phyloP scores from a whole-genome alignment of 2,888 invertebrate species.

The Andrena haemorrhoa region DNA sequence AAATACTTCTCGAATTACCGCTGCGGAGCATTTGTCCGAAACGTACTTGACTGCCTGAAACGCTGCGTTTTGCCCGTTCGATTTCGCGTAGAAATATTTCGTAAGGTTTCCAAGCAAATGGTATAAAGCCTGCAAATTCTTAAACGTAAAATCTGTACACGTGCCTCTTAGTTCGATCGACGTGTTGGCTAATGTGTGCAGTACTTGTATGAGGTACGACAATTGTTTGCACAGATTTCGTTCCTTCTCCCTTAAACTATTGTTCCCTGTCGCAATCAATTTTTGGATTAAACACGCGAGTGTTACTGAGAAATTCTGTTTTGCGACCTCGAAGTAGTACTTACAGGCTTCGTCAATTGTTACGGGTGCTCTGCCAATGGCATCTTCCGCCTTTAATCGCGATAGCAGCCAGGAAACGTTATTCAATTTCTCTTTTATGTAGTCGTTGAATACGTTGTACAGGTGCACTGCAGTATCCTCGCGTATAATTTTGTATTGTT shows the following conservation, averaged over 20 bases:
- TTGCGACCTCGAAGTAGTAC: slow-evolving; percentile 21
- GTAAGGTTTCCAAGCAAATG: slow-evolving; percentile 86
- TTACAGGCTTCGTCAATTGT: slow-evolving; percentile 73
- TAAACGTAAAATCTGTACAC: slow-evolving; percentile 86
- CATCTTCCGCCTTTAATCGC: slow-evolving; percentile 80
- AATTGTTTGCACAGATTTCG: slow-evolving; percentile 87
- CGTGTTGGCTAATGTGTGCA: slow-evolving; percentile 86
- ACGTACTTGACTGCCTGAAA: slow-evolving; percentile 86
- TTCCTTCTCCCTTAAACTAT: slow-evolving; percentile 86
- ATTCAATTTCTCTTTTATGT: slow-evolving; percentile 81
- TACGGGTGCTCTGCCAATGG: slow-evolving; percentile 66
- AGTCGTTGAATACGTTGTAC: slow-evolving; percentile 82
- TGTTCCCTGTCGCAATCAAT: slow-evolving; percentile 11
- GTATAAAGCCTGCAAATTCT: slow-evolving; percentile 86
- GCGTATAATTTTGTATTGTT: slow-evolving; percentile 80
- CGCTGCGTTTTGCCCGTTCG: slow-evolving; percentile 84
- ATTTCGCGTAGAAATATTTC: slow-evolving; percentile 87
- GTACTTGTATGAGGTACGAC: slow-evolving; percentile 86
- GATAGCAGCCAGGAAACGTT: slow-evolving; percentile 78
- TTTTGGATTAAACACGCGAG: neutral
- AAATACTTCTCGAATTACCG: neutral
- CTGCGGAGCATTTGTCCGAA: slow-evolving; percentile 51
- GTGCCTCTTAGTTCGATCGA: slow-evolving; percentile 85
- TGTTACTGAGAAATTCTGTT: neutral
- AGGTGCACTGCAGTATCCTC: slow-evolving; percentile 81